Percentiles rank a stretch among this genome's conserved stretches.
phyloP scores from a whole-genome alignment of 2,888 invertebrate species.

The Agrotis ipsilon region DNA sequence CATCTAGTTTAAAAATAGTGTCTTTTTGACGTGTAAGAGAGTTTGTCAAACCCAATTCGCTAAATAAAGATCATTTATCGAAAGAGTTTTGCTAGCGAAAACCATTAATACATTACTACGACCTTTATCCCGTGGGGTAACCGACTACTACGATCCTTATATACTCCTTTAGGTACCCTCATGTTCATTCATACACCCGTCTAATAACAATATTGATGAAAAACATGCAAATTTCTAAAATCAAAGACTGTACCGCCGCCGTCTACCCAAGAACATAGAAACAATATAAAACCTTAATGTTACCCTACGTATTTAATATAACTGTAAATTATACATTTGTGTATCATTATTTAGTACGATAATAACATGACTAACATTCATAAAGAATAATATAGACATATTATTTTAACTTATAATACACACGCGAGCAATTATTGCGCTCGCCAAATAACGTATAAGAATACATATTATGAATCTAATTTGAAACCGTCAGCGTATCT shows the following conservation, averaged over 20 bases:
- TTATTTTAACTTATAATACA: conserved; percentile 78
- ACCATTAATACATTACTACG: too few relatives aligned
- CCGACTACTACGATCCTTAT: too few relatives aligned
- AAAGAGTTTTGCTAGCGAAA: too few relatives aligned
- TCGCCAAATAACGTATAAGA: conserved; percentile 82
- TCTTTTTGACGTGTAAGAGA: too few relatives aligned
- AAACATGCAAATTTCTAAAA: conserved; percentile 5
- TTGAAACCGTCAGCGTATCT: conserved; percentile 73
- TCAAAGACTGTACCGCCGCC: neutral
- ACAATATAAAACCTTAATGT: conserved; percentile 36
- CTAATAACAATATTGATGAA: too few relatives aligned
- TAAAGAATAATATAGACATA: conserved; percentile 76
- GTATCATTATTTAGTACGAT: conserved; percentile 78
- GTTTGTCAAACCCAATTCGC: too few relatives aligned
- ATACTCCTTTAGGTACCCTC: too few relatives aligned
- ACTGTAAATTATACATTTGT: conserved; percentile 65
- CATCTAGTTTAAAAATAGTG: too few relatives aligned
- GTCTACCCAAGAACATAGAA: conserved; percentile 12
- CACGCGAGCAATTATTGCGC: conserved; percentile 81
- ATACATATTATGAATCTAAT: conserved; percentile 82
- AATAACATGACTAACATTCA: conserved; percentile 79
- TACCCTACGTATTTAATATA: conserved; percentile 59
- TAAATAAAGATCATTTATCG: too few relatives aligned
- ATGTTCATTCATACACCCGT: too few relatives aligned
- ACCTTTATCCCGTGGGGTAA: too few relatives aligned